These are phyloP conservation scores for Dascyllus trimaculatus DNA, from an alignment of 2,113 vertebrate genomes.

Conservation along the genomic window DNA sequence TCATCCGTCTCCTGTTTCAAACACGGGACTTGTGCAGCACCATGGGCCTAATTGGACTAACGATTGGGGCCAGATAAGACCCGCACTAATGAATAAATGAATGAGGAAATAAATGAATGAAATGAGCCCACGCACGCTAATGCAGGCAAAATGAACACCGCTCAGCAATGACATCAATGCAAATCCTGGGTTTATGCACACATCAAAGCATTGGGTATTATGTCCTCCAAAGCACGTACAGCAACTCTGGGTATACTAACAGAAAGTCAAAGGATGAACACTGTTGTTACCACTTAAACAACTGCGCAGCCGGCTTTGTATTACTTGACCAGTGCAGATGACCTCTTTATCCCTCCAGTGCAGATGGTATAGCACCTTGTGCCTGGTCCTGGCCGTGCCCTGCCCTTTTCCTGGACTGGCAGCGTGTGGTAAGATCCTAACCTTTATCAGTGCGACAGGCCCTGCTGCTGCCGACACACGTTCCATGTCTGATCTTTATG, in stretches of 20 bases:
- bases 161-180: constrained; percentile 33
- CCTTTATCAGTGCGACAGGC: constrained; percentile 79
- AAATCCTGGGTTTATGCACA: constrained; percentile 3
- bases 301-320: constrained; percentile 52
- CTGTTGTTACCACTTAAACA: constrained; percentile 44
- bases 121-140: constrained; percentile 45
- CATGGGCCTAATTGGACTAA: constrained; percentile 75
- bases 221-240: constrained; percentile 1
- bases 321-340: constrained; percentile 54
- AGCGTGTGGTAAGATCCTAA: constrained; percentile 73
- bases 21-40: constrained; percentile 53
- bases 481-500: constrained; percentile 73
- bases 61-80: constrained; percentile 72
- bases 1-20: constrained; percentile 69
- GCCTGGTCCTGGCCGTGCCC: constrained; percentile 66
- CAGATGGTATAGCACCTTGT: constrained; percentile 78
- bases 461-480: constrained; percentile 76
- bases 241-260: constrained; percentile 11
- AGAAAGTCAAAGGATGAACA: constrained; percentile 50
- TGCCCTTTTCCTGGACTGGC: constrained; percentile 74
- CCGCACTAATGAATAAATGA: constrained; percentile 75
- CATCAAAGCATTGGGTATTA: constrained; percentile 9
- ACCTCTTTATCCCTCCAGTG: constrained; percentile 68
- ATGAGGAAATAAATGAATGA: constrained; percentile 75
- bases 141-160: constrained; percentile 26